Base-by-base conservation (phyloP, 2,797 vertebrate species). In the Gallinago stenura region DNA sequence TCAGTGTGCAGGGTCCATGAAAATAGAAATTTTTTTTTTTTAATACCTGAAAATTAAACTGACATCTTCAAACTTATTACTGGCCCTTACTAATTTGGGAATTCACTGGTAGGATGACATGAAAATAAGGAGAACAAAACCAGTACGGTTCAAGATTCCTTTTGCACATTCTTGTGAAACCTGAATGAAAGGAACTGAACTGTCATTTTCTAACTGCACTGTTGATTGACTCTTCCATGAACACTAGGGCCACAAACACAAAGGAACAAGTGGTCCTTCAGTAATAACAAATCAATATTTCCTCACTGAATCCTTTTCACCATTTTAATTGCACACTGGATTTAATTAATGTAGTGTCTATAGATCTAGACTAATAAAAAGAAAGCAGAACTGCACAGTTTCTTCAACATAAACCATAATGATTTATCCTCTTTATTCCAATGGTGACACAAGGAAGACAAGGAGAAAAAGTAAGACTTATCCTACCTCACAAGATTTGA, bases 71-170 rank as follows among this genome's bases (percentile, higher is more conserved):
- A 39, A 33, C 5, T 46, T 25, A 10, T 31, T 46, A 53, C 35
- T 64, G 6, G 20, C 16, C 70, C 24, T 80, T 60, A 12, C 4
- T 51, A 64, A 64, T 65, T 65, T 46, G 10, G 8, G 17, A 30
- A 10, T 24, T 77, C 14, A 18, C 9, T 50, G 13, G 7, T 16
- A 37, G 14, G 10, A 41, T 56, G 15, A 24, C 10, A 30, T 50
- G 15, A 90, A 24, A 58, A 48, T 39, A 68, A 57, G 5, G 16
- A 69, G n/a, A 76, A 50, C 10, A 62, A 83, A 80, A 30, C 1
- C 0, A 0, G 6, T 66, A 19, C 3, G 1, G 4, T 43, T 62
- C 25, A 73, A 41, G 26, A 31, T 25, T 87, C 4, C 6, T 76
- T 65, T 81, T 43, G 28, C n/a, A 43, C 3, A 7, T 70, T 77